Base-by-base conservation (phyloP, 2,888 invertebrate genomes). In the Trachelus tabidus region DNA sequence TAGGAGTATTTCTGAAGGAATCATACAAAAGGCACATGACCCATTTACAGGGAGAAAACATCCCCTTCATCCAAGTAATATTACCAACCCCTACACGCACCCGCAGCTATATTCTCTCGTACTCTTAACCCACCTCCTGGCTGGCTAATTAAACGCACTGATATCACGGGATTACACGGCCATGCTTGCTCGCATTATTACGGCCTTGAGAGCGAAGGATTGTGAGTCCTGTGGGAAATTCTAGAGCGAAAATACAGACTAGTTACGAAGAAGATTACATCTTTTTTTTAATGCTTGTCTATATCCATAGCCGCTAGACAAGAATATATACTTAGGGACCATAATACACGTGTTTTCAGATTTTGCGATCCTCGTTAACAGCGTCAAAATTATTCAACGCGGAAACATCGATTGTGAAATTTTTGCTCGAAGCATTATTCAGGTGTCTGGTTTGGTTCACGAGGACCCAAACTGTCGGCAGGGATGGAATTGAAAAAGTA, bases 401-500 rank as follows among this genome's bases (percentile, higher is more conserved):
- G 23, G 40, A 40, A 23, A 23, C 40, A 1, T 23, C 23, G 9
- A 23, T 15, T 23, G 40, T 23, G 40, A 40, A 40, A 23, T 40
- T 40, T 40, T 9, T 23, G 40, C 1, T 40, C 2, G 40, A 23
- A 40, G 6, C 40, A 0, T 40, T 15, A 40, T 40, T 40, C 40
- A 9, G 40, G 40, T 23, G 1, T 40, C 40, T 40, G 40, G 40
- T 40, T 40, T 40, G 2, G 23, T 23, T 40, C 40, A 0, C 0
- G 40, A 40, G 40, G 15, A 40, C 23, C 40, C 23, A 40, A 23
- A 40, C 40, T 40, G 23, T 23, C 6, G 40, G 40, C 79, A 83
- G 80, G 79, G 84, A 81, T 87, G 84, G 86, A 88, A 87, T 86
- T 84, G 85, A 86, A 88, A 86, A 87, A 88, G 83, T 86, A 85